Evolutionary conservation across 1,140 invertebrate species (phyloP).

Genomic region (Heliconius melpomene): DNA sequence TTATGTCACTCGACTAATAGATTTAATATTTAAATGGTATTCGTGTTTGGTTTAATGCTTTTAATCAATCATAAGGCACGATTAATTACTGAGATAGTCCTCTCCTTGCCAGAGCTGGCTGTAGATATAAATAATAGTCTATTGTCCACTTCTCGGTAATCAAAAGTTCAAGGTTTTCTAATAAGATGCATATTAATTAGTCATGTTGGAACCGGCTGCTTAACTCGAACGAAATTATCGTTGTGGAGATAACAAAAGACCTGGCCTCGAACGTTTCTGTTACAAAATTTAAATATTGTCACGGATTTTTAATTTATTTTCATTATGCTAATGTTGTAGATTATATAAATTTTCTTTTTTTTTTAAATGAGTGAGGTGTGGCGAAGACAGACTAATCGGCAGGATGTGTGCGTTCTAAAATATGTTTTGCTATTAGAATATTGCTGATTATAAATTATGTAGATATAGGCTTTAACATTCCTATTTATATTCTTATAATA

Average conservation of each 20-base stretch:
- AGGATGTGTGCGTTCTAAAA: background rate
- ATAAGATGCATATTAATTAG: slow-evolving; percentile 79
- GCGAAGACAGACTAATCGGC: background rate
- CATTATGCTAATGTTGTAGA: slow-evolving; percentile 43
- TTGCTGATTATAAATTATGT: background rate
- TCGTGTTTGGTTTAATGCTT: slow-evolving; percentile 76
- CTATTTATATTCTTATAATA: no score
- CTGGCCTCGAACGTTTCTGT: slow-evolving; percentile 58
- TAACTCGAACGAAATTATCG: slow-evolving; percentile 60
- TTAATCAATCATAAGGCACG: slow-evolving; percentile 79
- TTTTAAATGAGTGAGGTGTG: background rate
- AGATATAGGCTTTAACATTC: background rate
- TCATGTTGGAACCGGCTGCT: slow-evolving; percentile 61
- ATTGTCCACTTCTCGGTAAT: slow-evolving; percentile 72
- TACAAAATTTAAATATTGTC: slow-evolving; percentile 54
- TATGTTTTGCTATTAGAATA: background rate
- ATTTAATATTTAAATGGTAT: slow-evolving; percentile 77
- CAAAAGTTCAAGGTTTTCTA: slow-evolving; percentile 77
- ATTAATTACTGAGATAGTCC: slow-evolving; percentile 78
- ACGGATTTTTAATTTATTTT: slow-evolving; percentile 49
- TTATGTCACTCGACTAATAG: slow-evolving; percentile 75
- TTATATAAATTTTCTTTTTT: slow-evolving; percentile 39
- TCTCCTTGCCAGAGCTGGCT: slow-evolving; percentile 53
- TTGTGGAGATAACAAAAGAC: slow-evolving; percentile 64
- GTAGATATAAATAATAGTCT: slow-evolving; percentile 67